Percentiles rank a stretch among this genome's conserved stretches.
Evolutionary conservation across 2,888 invertebrate species (phyloP).

Genomic region (Hyalella azteca): DNA sequence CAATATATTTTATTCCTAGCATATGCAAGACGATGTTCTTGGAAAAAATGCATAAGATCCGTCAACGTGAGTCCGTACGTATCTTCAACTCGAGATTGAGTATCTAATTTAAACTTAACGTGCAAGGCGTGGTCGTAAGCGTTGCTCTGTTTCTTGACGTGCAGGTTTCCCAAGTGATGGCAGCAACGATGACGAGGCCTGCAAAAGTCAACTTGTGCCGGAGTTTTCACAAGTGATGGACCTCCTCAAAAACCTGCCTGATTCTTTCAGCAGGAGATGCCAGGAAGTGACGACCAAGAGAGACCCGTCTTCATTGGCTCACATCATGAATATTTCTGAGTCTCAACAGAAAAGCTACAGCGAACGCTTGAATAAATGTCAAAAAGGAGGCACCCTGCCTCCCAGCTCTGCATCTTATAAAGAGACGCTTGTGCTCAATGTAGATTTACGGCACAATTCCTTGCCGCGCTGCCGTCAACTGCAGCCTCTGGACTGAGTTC

Average conservation of each 20-base stretch:
- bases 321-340: neutral
- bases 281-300: neutral
- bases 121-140: neutral
- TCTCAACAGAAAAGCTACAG: neutral
- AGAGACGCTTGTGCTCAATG: neutral
- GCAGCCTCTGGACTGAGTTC: neutral
- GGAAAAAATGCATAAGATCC: too few relatives aligned
- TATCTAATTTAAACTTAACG: too few relatives aligned
- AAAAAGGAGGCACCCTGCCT: neutral
- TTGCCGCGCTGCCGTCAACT: neutral
- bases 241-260: conserved; percentile 45
- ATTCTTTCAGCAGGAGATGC: neutral
- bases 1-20: too few relatives aligned
- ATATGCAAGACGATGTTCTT: too few relatives aligned
- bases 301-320: neutral
- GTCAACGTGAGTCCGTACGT: too few relatives aligned
- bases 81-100: too few relatives aligned
- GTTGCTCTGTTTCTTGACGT: neutral
- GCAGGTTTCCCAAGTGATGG: conserved; percentile 45
- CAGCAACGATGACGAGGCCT: conserved; percentile 32
- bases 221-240: conserved; percentile 47
- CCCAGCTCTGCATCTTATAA: neutral
- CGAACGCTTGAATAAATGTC: neutral
- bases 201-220: conserved; percentile 36
- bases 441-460: neutral